Evolutionary conservation across 2,888 invertebrate genomes (phyloP).

Genomic region (Quadroppia sp.): DNA sequence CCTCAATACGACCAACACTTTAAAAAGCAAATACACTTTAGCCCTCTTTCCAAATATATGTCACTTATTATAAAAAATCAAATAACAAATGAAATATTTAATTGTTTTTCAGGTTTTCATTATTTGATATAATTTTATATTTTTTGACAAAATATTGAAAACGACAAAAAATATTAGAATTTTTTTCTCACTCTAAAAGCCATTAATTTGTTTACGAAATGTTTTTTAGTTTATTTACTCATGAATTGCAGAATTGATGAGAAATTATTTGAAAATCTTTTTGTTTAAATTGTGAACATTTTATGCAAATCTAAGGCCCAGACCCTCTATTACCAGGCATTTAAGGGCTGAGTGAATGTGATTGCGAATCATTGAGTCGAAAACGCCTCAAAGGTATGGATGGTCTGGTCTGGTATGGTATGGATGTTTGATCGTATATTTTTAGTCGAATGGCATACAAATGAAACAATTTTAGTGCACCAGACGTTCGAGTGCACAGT

Average conservation of each 20-base stretch:
- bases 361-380: neutral
- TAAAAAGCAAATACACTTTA: neutral
- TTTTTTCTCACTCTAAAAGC: neutral
- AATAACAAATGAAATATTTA: neutral
- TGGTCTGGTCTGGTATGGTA: neutral
- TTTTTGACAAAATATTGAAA: neutral
- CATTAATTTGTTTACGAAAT: conserved; percentile 9
- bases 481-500: neutral
- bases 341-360: neutral
- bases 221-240: neutral
- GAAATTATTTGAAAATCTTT: neutral
- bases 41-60: too few species aligned
- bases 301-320: neutral
- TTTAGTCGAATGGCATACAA: neutral
- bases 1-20: too few species aligned
- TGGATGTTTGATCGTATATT: neutral
- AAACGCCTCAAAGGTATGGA: conserved; percentile 20
- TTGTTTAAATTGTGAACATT: neutral
- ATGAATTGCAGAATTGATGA: neutral
- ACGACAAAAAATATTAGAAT: neutral
- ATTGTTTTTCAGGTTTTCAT: neutral
- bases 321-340: neutral
- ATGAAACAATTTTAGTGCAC: conserved; percentile 4
- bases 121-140: neutral
- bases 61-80: neutral